phyloP scores from a whole-genome alignment of 2,113 vertebrate genomes.

The Festucalex cinctus region DNA sequence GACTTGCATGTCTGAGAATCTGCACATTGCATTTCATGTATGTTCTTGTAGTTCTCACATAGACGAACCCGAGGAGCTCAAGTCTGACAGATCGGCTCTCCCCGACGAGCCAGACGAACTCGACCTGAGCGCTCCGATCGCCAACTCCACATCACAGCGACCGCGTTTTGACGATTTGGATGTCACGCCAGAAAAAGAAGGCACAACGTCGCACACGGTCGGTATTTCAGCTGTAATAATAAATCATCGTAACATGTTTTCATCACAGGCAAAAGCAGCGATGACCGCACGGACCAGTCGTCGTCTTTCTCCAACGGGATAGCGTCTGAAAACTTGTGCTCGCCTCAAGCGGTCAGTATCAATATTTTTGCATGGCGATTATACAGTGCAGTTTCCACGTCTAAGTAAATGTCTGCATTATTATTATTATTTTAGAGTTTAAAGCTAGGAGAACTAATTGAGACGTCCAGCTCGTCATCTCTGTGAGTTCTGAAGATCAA shows the following conservation, averaged over 20 bases:
- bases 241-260: background rate
- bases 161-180: constrained; percentile 16
- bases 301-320: constrained; percentile 26
- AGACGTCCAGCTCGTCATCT: constrained; percentile 27
- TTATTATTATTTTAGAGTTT: constrained; percentile 57
- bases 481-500: constrained; percentile 53
- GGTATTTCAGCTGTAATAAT: too few species aligned
- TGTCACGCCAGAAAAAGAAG: constrained; percentile 48
- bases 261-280: constrained; percentile 27
- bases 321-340: constrained; percentile 15
- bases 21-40: background rate
- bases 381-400: background rate
- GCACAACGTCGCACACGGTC: constrained; percentile 15
- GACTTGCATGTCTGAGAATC: background rate
- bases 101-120: constrained; percentile 12
- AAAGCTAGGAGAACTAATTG: constrained; percentile 58
- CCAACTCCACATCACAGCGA: constrained; percentile 2
- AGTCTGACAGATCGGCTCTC: constrained; percentile 10
- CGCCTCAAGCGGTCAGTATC: constrained; percentile 40
- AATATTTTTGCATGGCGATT: background rate
- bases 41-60: constrained; percentile 25
- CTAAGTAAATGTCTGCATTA: background rate
- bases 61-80: constrained; percentile 42
- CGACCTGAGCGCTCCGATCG: constrained; percentile 26
- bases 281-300: constrained; percentile 17